Percentiles rank a stretch among this genome's conserved stretches.
Conservation (phyloP, 2,113 vertebrate species). For the Merops nubicus region DNA sequence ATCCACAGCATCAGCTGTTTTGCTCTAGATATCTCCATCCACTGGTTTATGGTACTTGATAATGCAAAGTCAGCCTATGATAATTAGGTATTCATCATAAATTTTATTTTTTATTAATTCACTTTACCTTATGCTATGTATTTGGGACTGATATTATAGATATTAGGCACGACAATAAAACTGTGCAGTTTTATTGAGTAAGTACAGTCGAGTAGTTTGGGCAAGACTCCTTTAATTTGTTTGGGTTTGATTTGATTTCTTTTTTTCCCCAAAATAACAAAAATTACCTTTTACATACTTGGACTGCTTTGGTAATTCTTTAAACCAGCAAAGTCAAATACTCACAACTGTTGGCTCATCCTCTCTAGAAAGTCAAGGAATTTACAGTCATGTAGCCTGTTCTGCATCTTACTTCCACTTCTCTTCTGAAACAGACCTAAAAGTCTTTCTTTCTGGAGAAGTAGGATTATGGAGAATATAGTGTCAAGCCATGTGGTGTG, state of each 20-base stretch:
- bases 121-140: not conserved
- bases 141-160: not conserved
- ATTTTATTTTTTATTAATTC: not conserved
- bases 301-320: not conserved
- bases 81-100: not conserved
- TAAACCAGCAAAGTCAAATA: not conserved
- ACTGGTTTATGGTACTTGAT: not conserved
- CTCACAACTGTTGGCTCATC: not conserved
- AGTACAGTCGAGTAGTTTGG: not conserved
- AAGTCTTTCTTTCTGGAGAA: not conserved
- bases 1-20: not conserved
- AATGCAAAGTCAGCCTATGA: not conserved
- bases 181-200: not conserved
- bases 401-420: not conserved
- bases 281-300: not conserved
- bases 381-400: not conserved
- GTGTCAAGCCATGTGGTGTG: not conserved
- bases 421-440: not conserved
- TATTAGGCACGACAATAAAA: not conserved
- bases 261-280: not conserved
- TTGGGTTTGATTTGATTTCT: not conserved
- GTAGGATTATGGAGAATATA: not conserved
- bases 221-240: not conserved
- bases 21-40: not conserved
- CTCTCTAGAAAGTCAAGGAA: not conserved